Conservation (phyloP, 2,113 vertebrate species). For the Dicentrarchus labrax region DNA sequence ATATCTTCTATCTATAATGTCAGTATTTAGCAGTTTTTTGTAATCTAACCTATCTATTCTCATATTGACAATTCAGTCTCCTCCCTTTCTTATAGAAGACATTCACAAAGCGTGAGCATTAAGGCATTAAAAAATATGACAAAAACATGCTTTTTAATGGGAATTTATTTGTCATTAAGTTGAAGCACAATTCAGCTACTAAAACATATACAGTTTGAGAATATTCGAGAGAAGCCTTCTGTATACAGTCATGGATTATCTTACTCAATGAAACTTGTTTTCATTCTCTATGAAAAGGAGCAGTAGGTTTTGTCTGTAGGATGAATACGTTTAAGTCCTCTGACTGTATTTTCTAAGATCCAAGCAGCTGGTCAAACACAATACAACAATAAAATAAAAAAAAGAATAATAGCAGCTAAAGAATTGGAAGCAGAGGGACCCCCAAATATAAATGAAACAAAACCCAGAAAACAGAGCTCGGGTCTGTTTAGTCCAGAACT, state of each 20-base stretch:
- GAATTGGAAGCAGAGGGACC: background rate
- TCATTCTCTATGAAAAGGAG: too few relatives aligned
- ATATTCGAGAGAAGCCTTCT: background rate
- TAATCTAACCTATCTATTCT: too few relatives aligned
- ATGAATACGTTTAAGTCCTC: background rate
- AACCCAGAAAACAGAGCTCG: slow-evolving; percentile 15
- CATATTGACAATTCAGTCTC: background rate
- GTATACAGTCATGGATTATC: background rate
- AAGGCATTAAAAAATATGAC: too few relatives aligned
- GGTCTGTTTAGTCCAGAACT: slow-evolving; percentile 5
- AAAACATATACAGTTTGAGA: background rate
- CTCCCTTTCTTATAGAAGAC: too few relatives aligned
- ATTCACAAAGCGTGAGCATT: too few relatives aligned
- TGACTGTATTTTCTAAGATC: background rate
- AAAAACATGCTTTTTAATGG: background rate
- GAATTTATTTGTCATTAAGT: background rate
- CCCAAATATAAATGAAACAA: slow-evolving; percentile 27
- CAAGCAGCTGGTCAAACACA: slow-evolving; percentile 47
- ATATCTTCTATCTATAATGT: too few relatives aligned
- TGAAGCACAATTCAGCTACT: too few relatives aligned
- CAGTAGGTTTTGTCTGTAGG: too few relatives aligned
- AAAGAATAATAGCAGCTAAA: slow-evolving; percentile 28
- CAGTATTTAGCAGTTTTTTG: background rate
- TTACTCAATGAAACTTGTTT: too few relatives aligned
- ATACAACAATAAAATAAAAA: background rate